Evolutionary conservation across 92 coral and sea anemone genomes (phyloP).

Genomic region (Epizoanthus ramosus): DNA sequence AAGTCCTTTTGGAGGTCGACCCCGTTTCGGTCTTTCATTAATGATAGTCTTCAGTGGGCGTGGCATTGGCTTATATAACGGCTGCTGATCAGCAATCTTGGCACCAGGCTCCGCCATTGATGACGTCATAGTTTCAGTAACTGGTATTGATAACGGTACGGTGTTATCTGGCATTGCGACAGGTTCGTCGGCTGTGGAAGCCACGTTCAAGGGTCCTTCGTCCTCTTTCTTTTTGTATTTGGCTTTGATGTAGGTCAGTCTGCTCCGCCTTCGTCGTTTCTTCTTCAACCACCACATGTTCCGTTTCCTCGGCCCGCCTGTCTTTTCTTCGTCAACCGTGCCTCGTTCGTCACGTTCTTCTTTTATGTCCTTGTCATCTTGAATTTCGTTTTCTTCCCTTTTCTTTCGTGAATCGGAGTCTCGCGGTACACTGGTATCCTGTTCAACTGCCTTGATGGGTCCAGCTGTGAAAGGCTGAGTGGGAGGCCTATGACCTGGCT

Average conservation of each 20-base stretch:
- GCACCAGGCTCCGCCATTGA: constrained; percentile 58
- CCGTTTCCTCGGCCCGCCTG: constrained; percentile 66
- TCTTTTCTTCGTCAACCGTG: constrained; percentile 46
- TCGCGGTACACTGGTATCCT: constrained; percentile 14
- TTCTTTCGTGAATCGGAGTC: constrained; percentile 12
- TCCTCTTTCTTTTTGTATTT: constrained; percentile 87
- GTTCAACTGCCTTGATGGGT: neutral
- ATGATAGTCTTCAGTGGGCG: constrained; percentile 27
- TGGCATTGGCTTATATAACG: constrained; percentile 40
- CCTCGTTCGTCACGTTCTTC: constrained; percentile 46
- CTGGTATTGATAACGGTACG: neutral
- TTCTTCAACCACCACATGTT: constrained; percentile 82
- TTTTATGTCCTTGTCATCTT: constrained; percentile 14
- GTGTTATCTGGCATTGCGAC: constrained; percentile 6
- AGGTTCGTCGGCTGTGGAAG: neutral
- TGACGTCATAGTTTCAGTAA: constrained; percentile 34
- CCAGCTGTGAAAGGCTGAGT: constrained; percentile 16
- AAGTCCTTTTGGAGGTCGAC: constrained; percentile 75
- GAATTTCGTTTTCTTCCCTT: constrained; percentile 18
- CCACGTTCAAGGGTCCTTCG: constrained; percentile 39
- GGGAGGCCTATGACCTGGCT: constrained; percentile 41
- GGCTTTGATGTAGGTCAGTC: constrained; percentile 83
- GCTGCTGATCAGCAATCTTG: constrained; percentile 60
- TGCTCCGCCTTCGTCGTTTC: constrained; percentile 76
- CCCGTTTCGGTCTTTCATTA: constrained; percentile 78